Evolutionary conservation across 2,113 vertebrate species (phyloP).

Genomic region (Channa argus): DNA sequence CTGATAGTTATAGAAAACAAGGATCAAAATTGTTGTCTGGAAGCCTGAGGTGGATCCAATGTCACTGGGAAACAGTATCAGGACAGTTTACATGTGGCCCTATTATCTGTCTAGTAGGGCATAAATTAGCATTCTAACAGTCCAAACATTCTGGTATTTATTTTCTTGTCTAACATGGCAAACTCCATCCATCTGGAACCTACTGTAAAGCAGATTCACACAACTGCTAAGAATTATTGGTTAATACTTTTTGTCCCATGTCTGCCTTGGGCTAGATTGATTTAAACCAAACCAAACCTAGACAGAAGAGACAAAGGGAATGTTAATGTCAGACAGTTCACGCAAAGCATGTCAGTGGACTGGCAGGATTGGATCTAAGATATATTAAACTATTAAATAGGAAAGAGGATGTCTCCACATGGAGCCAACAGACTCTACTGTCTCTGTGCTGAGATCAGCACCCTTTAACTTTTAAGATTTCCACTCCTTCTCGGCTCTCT

Average conservation of each 20-base stretch:
- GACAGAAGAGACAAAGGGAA: slow-evolving; percentile 22
- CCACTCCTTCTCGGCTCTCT: slow-evolving; percentile 10
- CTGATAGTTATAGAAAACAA: slow-evolving; percentile 21
- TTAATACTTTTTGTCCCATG: slow-evolving; percentile 20
- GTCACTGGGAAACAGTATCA: slow-evolving; percentile 34
- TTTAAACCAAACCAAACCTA: slow-evolving; percentile 23
- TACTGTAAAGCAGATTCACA: slow-evolving; percentile 31
- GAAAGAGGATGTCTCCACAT: slow-evolving; percentile 56
- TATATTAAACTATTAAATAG: slow-evolving; percentile 75
- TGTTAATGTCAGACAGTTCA: slow-evolving; percentile 37
- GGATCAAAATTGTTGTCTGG: slow-evolving; percentile 1
- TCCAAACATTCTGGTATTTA: slow-evolving; percentile 36
- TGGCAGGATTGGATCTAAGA: slow-evolving; percentile 50
- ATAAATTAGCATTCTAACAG: slow-evolving; percentile 34
- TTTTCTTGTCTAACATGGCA: slow-evolving; percentile 31
- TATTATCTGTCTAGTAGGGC: slow-evolving; percentile 37
- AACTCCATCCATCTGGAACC: slow-evolving; percentile 47
- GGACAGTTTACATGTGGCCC: slow-evolving; percentile 18
- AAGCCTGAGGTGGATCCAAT: slow-evolving; percentile 38
- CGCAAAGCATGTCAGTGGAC: slow-evolving; percentile 43
- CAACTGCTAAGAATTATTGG: slow-evolving; percentile 53
- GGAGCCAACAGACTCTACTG: slow-evolving; percentile 49
- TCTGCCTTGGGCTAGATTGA: slow-evolving; percentile 15
- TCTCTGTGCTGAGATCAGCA: slow-evolving; percentile 57
- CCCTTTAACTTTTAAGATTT: slow-evolving; percentile 56